Base-by-base conservation (phyloP, 2,113 vertebrate species). In the Leptocoma aspasia region DNA sequence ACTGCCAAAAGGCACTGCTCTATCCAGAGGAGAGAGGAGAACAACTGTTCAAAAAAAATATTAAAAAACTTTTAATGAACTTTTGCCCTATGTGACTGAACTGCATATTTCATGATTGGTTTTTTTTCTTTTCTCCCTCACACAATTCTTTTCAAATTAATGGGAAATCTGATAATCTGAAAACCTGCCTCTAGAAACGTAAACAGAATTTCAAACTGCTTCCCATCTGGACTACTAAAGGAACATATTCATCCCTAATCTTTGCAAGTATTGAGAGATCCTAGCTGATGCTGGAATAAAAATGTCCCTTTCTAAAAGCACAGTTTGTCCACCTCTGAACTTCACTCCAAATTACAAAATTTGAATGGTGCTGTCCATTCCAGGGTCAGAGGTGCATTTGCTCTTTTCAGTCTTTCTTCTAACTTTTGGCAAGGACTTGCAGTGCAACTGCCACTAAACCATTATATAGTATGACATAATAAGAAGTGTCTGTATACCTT, bases 51-150 rank as follows among this genome's bases (percentile, higher is more conserved):
- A 23, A 79, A 42, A 49, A 37, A 57, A 19, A 23, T 5, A 22
- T 13, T 52, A 15, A 61, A 90, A 35, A 57, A 63, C 2, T n/a
- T n/a, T n/a, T n/a, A n/a, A 65, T 37, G 7, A 68, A 27, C 10
- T 79, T 64, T 66, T 73, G 18, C 44, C 20, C 19, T 84, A 0
- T 71, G 61, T 81, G 18, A 42, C 41, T 44, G 30, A 69, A 71
- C 19, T 69, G 31, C 2, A 1, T 23, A 14, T 45, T 14, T 61
- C 42, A 17, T 52, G 2, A 61, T 26, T 56, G 3, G 1, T 14
- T 59, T 77, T 49, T 61, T 35, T 60, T 18, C 11, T 71, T 89
- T 82, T 53, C 59, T 79, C 23, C 30, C 21, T 88, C 41, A 54
- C 31, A 35, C 5, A 60, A 24, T 73, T 60, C 2, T 68, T 70